These are phyloP conservation scores for Athalia circularis DNA, from an alignment of 2,888 invertebrate species.

Conservation along the genomic window DNA sequence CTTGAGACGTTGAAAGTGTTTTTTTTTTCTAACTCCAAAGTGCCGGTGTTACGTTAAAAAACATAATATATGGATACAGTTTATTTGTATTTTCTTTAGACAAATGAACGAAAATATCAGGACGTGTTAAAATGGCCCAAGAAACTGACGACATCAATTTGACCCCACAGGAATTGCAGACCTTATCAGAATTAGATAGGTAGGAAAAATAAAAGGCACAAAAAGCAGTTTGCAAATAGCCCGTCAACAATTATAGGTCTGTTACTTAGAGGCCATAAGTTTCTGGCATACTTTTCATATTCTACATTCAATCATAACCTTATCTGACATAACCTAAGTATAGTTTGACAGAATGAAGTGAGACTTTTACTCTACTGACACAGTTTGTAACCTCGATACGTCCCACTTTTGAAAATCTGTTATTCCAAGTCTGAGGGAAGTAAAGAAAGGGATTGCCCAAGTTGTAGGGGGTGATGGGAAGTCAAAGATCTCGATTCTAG, in stretches of 20 bases:
- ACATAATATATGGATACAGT: background rate
- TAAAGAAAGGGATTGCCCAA: too few relatives aligned
- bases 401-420: too few relatives aligned
- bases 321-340: conserved; percentile 3
- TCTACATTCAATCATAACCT: background rate
- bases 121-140: conserved; percentile 73
- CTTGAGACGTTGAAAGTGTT: too few relatives aligned
- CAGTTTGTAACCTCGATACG: too few relatives aligned
- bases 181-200: conserved; percentile 93
- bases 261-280: background rate
- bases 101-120: background rate
- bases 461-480: too few relatives aligned
- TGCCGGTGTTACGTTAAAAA: too few relatives aligned
- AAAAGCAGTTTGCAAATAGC: too few relatives aligned
- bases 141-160: conserved; percentile 83
- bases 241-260: background rate
- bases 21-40: too few relatives aligned
- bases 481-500: conserved; percentile 36
- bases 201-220: conserved; percentile 66
- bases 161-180: conserved; percentile 89
- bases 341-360: conserved; percentile 60
- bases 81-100: background rate
- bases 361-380: conserved; percentile 53
- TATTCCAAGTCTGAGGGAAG: background rate
- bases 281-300: background rate